Evolutionary conservation across 2,797 vertebrate genomes (phyloP).

Genomic region (Myoxocephalus aenaeus): DNA sequence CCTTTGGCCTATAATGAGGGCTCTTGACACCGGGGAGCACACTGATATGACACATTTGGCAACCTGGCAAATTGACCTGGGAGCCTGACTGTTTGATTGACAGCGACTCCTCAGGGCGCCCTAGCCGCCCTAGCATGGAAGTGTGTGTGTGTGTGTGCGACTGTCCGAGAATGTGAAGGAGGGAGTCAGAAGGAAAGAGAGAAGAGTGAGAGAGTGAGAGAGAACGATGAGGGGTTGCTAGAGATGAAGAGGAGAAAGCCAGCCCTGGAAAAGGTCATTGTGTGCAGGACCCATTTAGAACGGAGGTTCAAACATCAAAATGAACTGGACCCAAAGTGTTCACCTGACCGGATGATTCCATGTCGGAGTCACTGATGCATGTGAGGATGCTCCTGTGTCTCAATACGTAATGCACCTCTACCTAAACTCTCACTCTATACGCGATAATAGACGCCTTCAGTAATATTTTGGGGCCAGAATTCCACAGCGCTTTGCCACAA

Average conservation of each 20-base stretch:
- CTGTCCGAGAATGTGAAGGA: constrained; percentile 21
- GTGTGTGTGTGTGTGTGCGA: constrained; percentile 13
- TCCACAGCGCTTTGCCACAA: neutral
- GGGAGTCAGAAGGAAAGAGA: constrained; percentile 26
- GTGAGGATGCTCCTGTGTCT: constrained; percentile 23
- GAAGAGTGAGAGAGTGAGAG: constrained; percentile 29
- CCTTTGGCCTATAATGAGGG: constrained; percentile 85
- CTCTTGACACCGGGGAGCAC: constrained; percentile 77
- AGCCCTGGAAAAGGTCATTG: constrained; percentile 59
- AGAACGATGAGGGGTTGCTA: constrained; percentile 31
- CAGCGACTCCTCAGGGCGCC: constrained; percentile 77
- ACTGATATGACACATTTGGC: constrained; percentile 80
- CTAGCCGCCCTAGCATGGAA: constrained; percentile 38
- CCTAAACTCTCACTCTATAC: neutral
- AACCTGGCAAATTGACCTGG: constrained; percentile 81
- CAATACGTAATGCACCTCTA: constrained; percentile 12
- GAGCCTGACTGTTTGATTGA: constrained; percentile 80
- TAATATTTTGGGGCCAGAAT: neutral
- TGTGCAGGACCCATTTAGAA: constrained; percentile 55
- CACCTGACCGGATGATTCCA: constrained; percentile 58
- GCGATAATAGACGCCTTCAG: neutral
- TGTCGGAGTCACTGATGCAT: constrained; percentile 37
- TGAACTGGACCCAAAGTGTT: constrained; percentile 48
- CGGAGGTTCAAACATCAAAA: constrained; percentile 60
- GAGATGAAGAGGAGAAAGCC: constrained; percentile 37